Evolutionary conservation across 1,140 invertebrate genomes (phyloP).

Genomic region (Neodiprion virginianus): DNA sequence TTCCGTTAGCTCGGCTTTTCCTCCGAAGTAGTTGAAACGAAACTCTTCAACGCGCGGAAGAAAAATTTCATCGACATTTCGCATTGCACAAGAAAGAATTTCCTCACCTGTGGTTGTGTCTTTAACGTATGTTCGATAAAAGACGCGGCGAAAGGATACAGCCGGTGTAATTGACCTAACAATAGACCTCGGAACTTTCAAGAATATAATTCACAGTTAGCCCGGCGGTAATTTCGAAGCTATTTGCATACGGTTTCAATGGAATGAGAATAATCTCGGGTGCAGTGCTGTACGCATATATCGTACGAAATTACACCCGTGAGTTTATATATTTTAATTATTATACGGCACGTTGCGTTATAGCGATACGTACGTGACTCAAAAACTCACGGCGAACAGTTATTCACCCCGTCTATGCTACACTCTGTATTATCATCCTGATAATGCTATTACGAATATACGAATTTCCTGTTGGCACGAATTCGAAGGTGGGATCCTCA

Average conservation of each 20-base stretch:
- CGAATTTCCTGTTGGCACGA: neutral
- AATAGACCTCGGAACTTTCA: constrained; percentile 1
- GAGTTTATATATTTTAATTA: neutral
- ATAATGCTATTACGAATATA: neutral
- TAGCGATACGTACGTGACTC: neutral
- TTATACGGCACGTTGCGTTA: neutral
- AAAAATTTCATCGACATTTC: no score
- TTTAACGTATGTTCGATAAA: no score
- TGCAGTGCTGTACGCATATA: no score
- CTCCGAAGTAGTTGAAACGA: no score
- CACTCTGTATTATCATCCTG: neutral
- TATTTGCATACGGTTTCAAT: no score
- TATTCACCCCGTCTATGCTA: neutral
- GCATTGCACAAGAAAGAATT: no score
- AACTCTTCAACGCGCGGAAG: no score
- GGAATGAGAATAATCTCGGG: no score
- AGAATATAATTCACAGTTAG: constrained; percentile 1
- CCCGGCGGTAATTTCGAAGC: no score
- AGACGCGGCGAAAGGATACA: no score
- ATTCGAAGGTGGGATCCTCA: neutral
- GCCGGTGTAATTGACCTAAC: neutral
- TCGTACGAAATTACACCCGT: neutral
- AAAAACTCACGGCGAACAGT: neutral
- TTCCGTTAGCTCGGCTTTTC: no score
- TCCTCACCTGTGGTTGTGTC: no score